Conservation (phyloP, 2,113 vertebrate genomes). For the Nothocercus julius region DNA sequence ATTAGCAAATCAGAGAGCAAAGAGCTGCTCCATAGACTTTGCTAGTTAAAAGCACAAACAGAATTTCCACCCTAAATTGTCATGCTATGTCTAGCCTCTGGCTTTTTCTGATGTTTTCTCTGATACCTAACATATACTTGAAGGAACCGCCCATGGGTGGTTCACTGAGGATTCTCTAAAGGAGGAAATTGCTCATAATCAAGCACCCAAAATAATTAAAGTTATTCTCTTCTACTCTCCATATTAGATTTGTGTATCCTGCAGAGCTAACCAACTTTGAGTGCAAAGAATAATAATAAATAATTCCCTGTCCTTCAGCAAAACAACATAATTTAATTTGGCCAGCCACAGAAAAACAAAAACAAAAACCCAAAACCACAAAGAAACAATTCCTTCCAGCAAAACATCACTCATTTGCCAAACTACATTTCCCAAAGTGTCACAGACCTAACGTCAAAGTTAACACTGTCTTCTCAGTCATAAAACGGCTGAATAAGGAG, state of each 20-base stretch:
- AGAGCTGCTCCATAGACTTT: not conserved
- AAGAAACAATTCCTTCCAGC: constrained; percentile 59
- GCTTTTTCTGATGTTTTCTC: not conserved
- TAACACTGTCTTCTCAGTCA: constrained; percentile 7
- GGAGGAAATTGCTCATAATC: not conserved
- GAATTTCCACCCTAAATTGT: not conserved
- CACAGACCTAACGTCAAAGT: constrained; percentile 9
- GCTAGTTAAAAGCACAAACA: not conserved
- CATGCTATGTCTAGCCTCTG: not conserved
- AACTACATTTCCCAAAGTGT: constrained; percentile 29
- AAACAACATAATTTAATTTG: constrained; percentile 66
- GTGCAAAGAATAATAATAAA: constrained; percentile 34
- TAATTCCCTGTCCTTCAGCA: constrained; percentile 43
- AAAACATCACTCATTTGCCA: constrained; percentile 58
- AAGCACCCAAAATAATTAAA: constrained; percentile 34
- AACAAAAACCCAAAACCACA: not conserved
- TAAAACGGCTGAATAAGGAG: constrained; percentile 12
- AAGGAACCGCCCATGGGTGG: not conserved
- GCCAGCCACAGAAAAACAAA: not conserved
- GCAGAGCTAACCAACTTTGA: constrained; percentile 39
- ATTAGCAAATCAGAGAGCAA: not conserved
- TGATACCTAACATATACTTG: not conserved
- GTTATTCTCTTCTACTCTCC: not conserved
- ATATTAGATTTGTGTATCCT: constrained; percentile 35
- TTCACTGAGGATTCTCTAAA: constrained; percentile 4